Evolutionary conservation across 1,140 invertebrate genomes (phyloP).

Genomic region (Physella acuta): DNA sequence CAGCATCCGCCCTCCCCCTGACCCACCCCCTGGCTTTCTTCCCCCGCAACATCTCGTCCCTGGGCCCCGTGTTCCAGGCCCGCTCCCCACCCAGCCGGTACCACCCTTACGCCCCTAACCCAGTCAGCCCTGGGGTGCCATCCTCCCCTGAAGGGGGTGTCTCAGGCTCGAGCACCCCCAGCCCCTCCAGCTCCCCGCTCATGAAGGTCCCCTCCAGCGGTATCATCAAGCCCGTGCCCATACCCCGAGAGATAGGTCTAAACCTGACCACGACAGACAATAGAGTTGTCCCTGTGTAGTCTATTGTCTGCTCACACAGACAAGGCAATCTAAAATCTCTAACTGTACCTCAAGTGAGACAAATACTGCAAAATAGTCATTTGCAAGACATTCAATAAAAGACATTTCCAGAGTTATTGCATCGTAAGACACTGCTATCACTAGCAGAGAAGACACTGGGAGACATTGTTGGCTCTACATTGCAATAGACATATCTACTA

Average conservation of each 20-base stretch:
- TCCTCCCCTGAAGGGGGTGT: conserved; percentile 14
- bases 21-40: conserved; percentile 20
- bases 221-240: conserved; percentile 27
- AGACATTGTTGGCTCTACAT: no score
- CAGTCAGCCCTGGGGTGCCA: conserved; percentile 22
- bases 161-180: conserved; percentile 19
- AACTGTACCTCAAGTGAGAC: no score
- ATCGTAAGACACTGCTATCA: no score
- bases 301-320: neutral
- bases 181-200: conserved; percentile 23
- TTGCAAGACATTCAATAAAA: no score
- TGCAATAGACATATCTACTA: no score
- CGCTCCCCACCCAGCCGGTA: conserved; percentile 22
- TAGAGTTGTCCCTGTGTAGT: conserved; percentile 1
- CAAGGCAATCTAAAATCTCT: no score
- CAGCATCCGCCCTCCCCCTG: conserved; percentile 23
- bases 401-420: no score
- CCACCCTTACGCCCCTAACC: conserved; percentile 30
- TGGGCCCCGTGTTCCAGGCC: conserved; percentile 9
- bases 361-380: no score
- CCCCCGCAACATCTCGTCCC: neutral
- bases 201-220: conserved; percentile 4
- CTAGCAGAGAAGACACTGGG: no score
- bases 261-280: conserved; percentile 18
- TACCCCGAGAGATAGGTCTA: conserved; percentile 12